A percentile compares a stretch with the other conserved stretches of the same genome.
These are phyloP conservation scores for Xanthia icteritia DNA, from an alignment of 2,888 invertebrate genomes.

Conservation along the genomic window DNA sequence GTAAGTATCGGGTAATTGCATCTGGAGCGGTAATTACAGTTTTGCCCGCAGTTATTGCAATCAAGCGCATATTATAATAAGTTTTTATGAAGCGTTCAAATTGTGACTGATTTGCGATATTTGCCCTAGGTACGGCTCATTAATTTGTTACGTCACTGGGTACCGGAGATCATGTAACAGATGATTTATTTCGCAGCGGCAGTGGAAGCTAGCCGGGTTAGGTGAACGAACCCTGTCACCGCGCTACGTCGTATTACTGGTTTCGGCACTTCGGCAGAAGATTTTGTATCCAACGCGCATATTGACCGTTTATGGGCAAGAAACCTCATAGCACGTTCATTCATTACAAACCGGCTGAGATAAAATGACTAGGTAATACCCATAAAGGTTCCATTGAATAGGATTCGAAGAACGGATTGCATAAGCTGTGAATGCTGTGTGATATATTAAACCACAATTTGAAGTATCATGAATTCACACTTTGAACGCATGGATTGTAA, in stretches of 20 bases:
- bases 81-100: constrained; percentile 52
- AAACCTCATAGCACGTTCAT: constrained; percentile 77
- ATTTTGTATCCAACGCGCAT: constrained; percentile 77
- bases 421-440: constrained; percentile 55
- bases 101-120: constrained; percentile 64
- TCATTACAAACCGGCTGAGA: constrained; percentile 71
- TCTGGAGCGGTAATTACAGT: constrained; percentile 54
- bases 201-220: constrained; percentile 75
- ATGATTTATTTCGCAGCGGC: constrained; percentile 83
- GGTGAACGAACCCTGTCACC: constrained; percentile 89
- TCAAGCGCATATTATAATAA: constrained; percentile 56
- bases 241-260: constrained; percentile 81
- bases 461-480: constrained; percentile 51
- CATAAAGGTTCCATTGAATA: constrained; percentile 62
- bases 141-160: constrained; percentile 77
- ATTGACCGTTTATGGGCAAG: constrained; percentile 84
- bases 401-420: constrained; percentile 54
- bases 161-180: constrained; percentile 75
- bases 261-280: constrained; percentile 84
- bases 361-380: constrained; percentile 58
- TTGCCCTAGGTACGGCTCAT: constrained; percentile 71
- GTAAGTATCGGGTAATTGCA: constrained; percentile 60
- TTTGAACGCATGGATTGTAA: constrained; percentile 42
- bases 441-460: constrained; percentile 55
- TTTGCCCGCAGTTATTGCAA: constrained; percentile 57